A percentile compares a stretch with the other conserved stretches of the same genome.
These are phyloP conservation scores for Cheilosia scutellata DNA, from an alignment of 2,888 invertebrate genomes.

Conservation along the genomic window DNA sequence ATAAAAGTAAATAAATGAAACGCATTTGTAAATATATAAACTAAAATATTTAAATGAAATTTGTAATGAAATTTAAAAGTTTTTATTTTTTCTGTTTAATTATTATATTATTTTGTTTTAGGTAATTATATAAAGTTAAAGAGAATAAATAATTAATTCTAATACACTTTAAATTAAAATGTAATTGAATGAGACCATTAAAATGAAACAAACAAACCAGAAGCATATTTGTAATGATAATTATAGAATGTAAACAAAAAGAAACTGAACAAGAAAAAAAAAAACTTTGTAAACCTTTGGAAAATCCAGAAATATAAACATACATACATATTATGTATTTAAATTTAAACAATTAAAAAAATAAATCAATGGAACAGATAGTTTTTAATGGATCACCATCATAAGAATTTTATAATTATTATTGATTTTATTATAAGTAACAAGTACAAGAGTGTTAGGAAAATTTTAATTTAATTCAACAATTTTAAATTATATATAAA, in stretches of 20 bases:
- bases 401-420: conserved; percentile 74
- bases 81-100: conserved; percentile 24
- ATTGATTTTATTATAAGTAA: conserved; percentile 71
- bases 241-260: conserved; percentile 64
- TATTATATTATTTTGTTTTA: conserved; percentile 64
- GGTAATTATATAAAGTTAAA: conserved; percentile 51
- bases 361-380: conserved; percentile 64
- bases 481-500: conserved; percentile 72
- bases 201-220: conserved; percentile 60
- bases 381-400: conserved; percentile 74
- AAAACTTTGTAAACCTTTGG: conserved; percentile 53
- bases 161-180: conserved; percentile 62
- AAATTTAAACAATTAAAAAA: conserved; percentile 47
- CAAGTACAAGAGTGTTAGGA: conserved; percentile 73
- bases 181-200: conserved; percentile 71
- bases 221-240: conserved; percentile 73
- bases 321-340: conserved; percentile 63
- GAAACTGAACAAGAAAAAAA: conserved; percentile 23
- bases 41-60: conserved; percentile 51
- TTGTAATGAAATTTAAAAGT: conserved; percentile 32
- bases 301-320: conserved; percentile 33
- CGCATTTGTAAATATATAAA: conserved; percentile 61
- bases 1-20: conserved; percentile 32
- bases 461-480: conserved; percentile 73
- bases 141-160: conserved; percentile 42